These are phyloP conservation scores for Saxicola maurus DNA, from an alignment of 2,797 vertebrate species.

Conservation along the genomic window DNA sequence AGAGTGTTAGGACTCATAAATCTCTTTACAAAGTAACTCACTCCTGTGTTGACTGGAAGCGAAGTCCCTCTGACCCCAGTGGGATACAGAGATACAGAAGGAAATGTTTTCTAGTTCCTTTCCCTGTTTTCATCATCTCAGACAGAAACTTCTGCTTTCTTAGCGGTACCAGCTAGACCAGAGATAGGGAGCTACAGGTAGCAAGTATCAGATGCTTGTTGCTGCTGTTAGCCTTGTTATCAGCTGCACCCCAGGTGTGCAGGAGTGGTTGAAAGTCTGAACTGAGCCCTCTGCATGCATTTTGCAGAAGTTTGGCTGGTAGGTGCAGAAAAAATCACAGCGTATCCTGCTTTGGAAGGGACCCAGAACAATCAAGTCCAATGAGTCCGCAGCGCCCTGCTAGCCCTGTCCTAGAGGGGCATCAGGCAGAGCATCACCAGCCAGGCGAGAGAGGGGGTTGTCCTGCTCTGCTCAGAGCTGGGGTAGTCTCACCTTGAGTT, in stretches of 20 bases:
- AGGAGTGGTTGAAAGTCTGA: neutral
- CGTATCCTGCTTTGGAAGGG: neutral
- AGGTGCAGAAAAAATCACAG: neutral
- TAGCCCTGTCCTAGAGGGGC: neutral
- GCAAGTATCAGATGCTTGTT: neutral
- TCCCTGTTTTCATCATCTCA: neutral
- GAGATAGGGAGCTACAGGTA: neutral
- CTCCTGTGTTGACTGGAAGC: neutral
- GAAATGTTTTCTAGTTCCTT: neutral
- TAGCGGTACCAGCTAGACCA: neutral
- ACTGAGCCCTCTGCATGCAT: neutral
- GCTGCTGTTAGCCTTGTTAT: neutral
- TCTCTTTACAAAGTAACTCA: neutral
- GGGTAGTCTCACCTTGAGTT: neutral
- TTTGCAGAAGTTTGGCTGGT: neutral
- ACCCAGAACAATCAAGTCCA: neutral
- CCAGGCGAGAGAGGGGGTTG: neutral
- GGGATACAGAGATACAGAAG: neutral
- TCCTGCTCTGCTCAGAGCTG: neutral
- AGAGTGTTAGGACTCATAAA: neutral
- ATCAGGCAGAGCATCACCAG: neutral
- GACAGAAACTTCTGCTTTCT: neutral
- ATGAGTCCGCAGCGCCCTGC: neutral
- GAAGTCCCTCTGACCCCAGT: neutral
- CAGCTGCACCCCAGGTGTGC: neutral